Evolutionary conservation across 1,140 invertebrate species (phyloP), one percentile per base, ranked within the genome.

Genomic region (Aphelenchoides fujianensis): DNA sequence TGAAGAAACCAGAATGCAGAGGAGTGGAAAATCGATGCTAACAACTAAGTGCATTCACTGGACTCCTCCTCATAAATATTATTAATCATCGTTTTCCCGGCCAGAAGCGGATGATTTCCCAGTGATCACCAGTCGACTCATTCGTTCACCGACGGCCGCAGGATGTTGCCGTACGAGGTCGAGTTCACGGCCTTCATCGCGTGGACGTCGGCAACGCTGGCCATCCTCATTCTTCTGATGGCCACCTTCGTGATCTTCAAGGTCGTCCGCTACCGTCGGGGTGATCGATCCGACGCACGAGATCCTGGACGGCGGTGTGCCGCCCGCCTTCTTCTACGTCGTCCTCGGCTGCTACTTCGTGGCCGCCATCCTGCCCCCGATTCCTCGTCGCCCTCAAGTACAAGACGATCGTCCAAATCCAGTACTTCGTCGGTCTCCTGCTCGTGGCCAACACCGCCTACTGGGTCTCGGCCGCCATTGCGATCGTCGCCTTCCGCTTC

Each of bases 301-400:
- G 36, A 61, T 28, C n/a, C 59, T 61, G 1, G 30, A 61, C 2
- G 16, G 16, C 31, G 30, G 30, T 16, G 30, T 61, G 19, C 27
- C n/a, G 16, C 59, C 9, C 27, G n/a, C n/a, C 31, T 66, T 30
- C 31, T 66, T n/a, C 31, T 66, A 66, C 19, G 1, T 66, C 16
- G 12, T 66, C 32, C 16, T 35, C 23, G 27, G 1, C 63, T 0
- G 31, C 34, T 19, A 12, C 34, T 19, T 30, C 16, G 28, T 19
- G n/a, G 16, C 31, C n/a, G 16, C 12, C 53, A 19, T 66, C 53
- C 27, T 66, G 12, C 31, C 32, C 12, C 32, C 30, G 70, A 62
- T 30, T 72, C 64, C n/a, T 48, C 41, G 41, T 48, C 41, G 41
- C 28, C 28, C 23, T 59, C 55, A 59, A 63, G n/a, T n/a, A n/a